phyloP scores from a whole-genome alignment of 2,113 vertebrate species.

The Anguilla japonica region DNA sequence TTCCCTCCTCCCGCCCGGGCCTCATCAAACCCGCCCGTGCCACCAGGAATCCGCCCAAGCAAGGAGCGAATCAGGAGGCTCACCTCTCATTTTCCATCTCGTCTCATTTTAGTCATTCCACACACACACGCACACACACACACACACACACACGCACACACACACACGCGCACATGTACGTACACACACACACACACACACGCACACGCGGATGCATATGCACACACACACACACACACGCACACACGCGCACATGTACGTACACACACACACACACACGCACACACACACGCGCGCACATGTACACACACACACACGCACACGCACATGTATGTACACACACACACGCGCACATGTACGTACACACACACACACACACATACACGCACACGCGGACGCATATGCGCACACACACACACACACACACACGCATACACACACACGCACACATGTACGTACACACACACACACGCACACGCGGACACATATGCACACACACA shows the following conservation, averaged over 20 bases:
- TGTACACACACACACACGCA: not conserved
- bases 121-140: slow-evolving; percentile 12
- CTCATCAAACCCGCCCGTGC: slow-evolving; percentile 50
- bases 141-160: not conserved
- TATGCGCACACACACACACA: not conserved
- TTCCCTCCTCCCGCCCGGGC: slow-evolving; percentile 45
- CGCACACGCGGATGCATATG: not conserved
- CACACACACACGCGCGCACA: not conserved
- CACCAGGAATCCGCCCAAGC: slow-evolving; percentile 22
- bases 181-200: not conserved
- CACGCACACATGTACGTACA: not conserved
- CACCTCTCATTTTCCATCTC: slow-evolving; percentile 46
- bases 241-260: not conserved
- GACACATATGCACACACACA: no score
- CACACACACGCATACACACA: not conserved
- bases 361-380: not conserved
- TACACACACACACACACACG: not conserved
- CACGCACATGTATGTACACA: not conserved
- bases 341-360: not conserved
- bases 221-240: not conserved
- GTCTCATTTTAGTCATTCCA: slow-evolving; percentile 19
- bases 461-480: not conserved
- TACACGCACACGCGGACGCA: not conserved
- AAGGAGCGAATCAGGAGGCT: slow-evolving; percentile 10
- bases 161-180: not conserved